Percentiles rank a stretch among this genome's conserved stretches.
Conservation (phyloP, 37 sponge, comb jelly and placozoan genomes). For the Mnemiopsis leidyi region DNA sequence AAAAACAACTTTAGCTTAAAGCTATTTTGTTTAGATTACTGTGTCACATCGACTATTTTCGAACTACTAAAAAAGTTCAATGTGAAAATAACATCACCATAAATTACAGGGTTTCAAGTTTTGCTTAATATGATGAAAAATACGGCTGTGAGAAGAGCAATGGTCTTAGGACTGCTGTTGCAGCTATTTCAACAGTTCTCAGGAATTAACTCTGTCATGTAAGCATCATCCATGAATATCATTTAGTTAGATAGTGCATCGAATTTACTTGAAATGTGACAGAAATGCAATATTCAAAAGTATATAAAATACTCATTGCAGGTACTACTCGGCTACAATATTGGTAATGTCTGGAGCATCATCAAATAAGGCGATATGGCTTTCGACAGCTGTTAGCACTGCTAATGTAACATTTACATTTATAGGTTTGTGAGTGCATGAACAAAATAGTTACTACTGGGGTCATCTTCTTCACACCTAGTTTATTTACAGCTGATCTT, state of each 20-base stretch:
- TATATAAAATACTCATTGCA: too few relatives aligned
- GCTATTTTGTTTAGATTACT: too few relatives aligned
- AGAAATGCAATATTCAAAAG: too few relatives aligned
- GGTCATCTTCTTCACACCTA: too few relatives aligned
- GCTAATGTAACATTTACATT: constrained; percentile 10
- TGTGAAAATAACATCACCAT: too few relatives aligned
- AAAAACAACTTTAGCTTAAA: too few relatives aligned
- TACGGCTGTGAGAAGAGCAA: neutral
- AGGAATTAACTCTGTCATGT: constrained; percentile 67
- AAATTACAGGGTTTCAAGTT: neutral
- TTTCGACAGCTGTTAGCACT: constrained; percentile 20
- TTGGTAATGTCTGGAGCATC: constrained; percentile 66
- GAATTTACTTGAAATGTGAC: neutral
- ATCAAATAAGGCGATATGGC: constrained; percentile 56
- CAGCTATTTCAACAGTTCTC: constrained; percentile 68
- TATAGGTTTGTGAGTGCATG: constrained; percentile 13
- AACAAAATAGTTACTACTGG: too few relatives aligned
- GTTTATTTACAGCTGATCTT: too few relatives aligned
- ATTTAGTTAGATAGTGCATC: neutral
- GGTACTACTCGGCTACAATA: constrained; percentile 72
- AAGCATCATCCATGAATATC: neutral
- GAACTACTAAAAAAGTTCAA: too few relatives aligned
- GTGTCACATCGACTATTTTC: too few relatives aligned
- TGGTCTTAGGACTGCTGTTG: constrained; percentile 66
- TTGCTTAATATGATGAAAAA: neutral